Evolutionary conservation across 2,113 vertebrate species (phyloP).

Genomic region (Suricata suricatta): DNA sequence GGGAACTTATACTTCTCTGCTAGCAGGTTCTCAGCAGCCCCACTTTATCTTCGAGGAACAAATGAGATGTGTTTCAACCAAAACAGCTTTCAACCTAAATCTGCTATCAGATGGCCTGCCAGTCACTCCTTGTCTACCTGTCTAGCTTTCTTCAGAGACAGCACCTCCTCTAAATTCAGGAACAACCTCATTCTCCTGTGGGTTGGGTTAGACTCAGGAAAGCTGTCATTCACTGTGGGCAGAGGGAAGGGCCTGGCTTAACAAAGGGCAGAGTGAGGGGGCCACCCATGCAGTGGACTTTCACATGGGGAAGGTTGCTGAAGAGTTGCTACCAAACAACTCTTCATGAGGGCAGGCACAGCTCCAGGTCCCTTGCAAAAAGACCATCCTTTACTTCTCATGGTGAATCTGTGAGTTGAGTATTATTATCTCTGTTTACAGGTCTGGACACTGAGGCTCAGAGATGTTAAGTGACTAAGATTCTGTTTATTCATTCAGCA

Average conservation of each 20-base stretch:
- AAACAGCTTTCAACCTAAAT: neutral
- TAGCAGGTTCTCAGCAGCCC: neutral
- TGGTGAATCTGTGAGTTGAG: neutral
- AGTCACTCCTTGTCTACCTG: neutral
- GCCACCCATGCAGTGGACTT: neutral
- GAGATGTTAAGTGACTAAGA: neutral
- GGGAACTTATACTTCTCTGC: neutral
- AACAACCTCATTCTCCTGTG: neutral
- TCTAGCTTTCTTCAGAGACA: constrained; percentile 25
- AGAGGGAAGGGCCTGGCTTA: neutral
- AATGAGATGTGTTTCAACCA: constrained; percentile 46
- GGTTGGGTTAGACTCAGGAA: neutral
- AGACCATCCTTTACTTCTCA: neutral
- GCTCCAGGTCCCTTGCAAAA: neutral
- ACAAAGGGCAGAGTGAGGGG: neutral
- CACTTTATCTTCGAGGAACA: neutral
- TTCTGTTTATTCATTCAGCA: neutral
- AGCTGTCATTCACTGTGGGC: neutral
- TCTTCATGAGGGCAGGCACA: neutral
- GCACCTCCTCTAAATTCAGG: neutral
- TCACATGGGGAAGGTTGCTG: neutral
- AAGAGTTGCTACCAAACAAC: neutral
- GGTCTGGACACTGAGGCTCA: neutral
- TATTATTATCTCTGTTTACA: neutral
- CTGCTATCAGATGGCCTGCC: neutral